These are phyloP conservation scores for Pseudotriccus pelzelni DNA, from an alignment of 2,797 vertebrate genomes.

Conservation along the genomic window DNA sequence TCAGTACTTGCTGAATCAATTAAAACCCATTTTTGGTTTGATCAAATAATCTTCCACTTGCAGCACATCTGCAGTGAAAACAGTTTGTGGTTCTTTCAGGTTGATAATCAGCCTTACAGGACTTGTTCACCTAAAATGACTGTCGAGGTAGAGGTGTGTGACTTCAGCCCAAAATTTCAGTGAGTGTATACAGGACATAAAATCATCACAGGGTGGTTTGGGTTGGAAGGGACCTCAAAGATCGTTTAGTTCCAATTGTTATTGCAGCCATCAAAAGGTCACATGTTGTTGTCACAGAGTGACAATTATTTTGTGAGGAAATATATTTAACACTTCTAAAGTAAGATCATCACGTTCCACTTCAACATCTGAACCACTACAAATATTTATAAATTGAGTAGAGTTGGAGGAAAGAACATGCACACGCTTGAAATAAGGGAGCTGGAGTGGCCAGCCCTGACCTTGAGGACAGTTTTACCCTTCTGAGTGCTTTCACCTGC, in stretches of 20 bases:
- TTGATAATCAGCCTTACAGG: not conserved
- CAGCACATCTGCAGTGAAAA: not conserved
- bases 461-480: not conserved
- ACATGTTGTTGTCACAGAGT: not conserved
- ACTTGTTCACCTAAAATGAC: not conserved
- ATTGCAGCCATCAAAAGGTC: not conserved
- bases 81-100: not conserved
- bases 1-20: conserved; percentile 5
- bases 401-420: not conserved
- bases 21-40: not conserved
- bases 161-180: not conserved
- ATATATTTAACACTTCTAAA: not conserved
- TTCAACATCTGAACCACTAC: not conserved
- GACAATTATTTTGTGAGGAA: not conserved
- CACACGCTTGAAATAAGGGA: not conserved
- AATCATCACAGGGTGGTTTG: not conserved
- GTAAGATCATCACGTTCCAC: not conserved
- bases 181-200: not conserved
- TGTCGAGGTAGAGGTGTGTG: not conserved
- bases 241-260: not conserved
- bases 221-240: not conserved
- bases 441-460: not conserved
- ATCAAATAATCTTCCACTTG: not conserved
- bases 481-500: not conserved
- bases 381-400: conserved; percentile 10